A percentile compares a stretch with the other conserved stretches of the same genome.
Conservation (phyloP, 1,140 invertebrate species). For the Drosophila santomea region DNA sequence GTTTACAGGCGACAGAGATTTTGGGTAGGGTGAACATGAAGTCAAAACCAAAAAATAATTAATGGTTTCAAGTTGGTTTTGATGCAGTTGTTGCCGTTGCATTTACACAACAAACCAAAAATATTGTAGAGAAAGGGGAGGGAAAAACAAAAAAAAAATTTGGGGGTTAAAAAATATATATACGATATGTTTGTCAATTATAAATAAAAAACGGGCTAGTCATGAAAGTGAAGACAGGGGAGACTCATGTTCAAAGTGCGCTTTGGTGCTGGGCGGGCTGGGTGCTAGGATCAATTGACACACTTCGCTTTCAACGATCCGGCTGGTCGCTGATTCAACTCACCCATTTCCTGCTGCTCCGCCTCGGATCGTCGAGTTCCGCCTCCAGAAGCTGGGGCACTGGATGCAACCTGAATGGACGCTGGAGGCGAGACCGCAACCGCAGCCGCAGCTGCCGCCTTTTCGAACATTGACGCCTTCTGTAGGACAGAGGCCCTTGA, state of each 20-base stretch:
- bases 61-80: slow-evolving; percentile 31
- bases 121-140: slow-evolving; percentile 34
- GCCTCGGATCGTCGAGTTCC: slow-evolving; percentile 47
- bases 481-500: slow-evolving; percentile 81
- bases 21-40: slow-evolving; percentile 33
- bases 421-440: slow-evolving; percentile 48
- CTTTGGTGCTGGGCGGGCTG: slow-evolving; percentile 25
- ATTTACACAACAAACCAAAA: slow-evolving; percentile 50
- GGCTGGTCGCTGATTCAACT: slow-evolving; percentile 39
- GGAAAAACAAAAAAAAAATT: slow-evolving; percentile 54
- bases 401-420: slow-evolving; percentile 18
- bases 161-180: slow-evolving; percentile 60
- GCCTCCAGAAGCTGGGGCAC: slow-evolving; percentile 26
- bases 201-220: slow-evolving; percentile 14
- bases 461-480: slow-evolving; percentile 84
- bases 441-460: slow-evolving; percentile 72
- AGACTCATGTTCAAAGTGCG: slow-evolving; percentile 27
- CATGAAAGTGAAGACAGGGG: neutral
- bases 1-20: slow-evolving; percentile 45
- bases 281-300: slow-evolving; percentile 17
- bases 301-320: slow-evolving; percentile 13
- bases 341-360: slow-evolving; percentile 81
- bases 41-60: slow-evolving; percentile 17
- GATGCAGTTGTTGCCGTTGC: slow-evolving; percentile 27
- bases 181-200: slow-evolving; percentile 6